phyloP scores from a whole-genome alignment of 1,140 invertebrate species.

The Drosophila pallidifrons region DNA sequence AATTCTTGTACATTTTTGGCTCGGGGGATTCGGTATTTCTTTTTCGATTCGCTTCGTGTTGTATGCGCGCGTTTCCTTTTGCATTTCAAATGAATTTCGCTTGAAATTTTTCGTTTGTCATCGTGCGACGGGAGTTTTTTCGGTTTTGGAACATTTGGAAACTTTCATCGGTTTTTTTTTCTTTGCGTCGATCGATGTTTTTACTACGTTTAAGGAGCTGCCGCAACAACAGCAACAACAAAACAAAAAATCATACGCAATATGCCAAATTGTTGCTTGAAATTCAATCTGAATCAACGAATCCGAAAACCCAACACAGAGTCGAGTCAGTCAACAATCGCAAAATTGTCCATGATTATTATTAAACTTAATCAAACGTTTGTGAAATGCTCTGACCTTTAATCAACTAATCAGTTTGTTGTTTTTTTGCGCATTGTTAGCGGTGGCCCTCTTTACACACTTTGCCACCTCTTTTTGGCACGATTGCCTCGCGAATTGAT shows the following conservation, averaged over 20 bases:
- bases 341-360: conserved; percentile 48
- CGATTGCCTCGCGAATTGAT: conserved; percentile 17
- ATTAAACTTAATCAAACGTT: conserved; percentile 50
- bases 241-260: not conserved
- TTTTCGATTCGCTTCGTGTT: not conserved
- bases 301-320: not conserved
- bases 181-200: too few species aligned
- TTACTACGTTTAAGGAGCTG: conserved; percentile 6
- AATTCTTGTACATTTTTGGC: conserved; percentile 34
- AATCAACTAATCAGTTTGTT: conserved; percentile 45
- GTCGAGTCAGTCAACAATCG: conserved; percentile 12
- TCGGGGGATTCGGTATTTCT: conserved; percentile 22
- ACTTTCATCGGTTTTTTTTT: conserved; percentile 10
- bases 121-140: conserved; percentile 36
- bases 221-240: too few species aligned
- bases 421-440: conserved; percentile 12
- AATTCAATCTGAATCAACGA: conserved; percentile 6
- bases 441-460: not conserved
- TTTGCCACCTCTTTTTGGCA: not conserved
- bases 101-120: conserved; percentile 33
- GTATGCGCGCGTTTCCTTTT: conserved; percentile 1
- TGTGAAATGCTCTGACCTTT: conserved; percentile 41
- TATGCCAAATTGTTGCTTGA: not conserved
- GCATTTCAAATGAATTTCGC: conserved; percentile 36
- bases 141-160: conserved; percentile 11